Conservation (phyloP, 1,140 invertebrate species). For the Cydia pomonella region DNA sequence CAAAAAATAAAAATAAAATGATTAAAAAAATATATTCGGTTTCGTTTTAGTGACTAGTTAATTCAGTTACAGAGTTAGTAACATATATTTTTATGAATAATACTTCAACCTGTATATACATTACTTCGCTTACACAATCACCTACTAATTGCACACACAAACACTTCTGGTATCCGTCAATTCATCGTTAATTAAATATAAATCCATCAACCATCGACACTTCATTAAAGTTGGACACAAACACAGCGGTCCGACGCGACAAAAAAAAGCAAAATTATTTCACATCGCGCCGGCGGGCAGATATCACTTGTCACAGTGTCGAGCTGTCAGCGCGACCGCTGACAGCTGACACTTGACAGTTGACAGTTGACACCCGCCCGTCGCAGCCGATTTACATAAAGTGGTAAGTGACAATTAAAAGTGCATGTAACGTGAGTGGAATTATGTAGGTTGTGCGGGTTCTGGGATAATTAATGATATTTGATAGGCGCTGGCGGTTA, state of each 20-base stretch:
- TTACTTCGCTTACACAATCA: no score
- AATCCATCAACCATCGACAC: constrained; percentile 7
- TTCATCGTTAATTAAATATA: constrained; percentile 3
- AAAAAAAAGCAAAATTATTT: constrained; percentile 48
- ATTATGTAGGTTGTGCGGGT: constrained; percentile 1
- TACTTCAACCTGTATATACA: no score
- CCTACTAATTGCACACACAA: no score
- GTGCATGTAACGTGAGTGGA: constrained; percentile 41
- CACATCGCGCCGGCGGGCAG: constrained; percentile 49
- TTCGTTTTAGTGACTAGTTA: no score
- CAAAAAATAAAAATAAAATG: no score
- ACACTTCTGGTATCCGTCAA: no score
- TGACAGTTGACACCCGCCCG: constrained; percentile 49
- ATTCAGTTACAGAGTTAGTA: no score
- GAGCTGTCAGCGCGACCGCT: constrained; percentile 47
- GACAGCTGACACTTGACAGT: constrained; percentile 47
- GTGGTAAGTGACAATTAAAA: constrained; percentile 66
- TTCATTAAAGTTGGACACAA: constrained; percentile 6
- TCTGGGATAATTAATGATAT: background rate
- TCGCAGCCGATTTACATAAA: constrained; percentile 66
- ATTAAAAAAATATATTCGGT: no score
- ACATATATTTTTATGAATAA: no score
- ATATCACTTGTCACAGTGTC: constrained; percentile 61
- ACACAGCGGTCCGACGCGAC: constrained; percentile 36
- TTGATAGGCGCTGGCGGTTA: constrained; percentile 16